Conservation (phyloP, 1,140 invertebrate genomes). For the Drosophila kanapiae region DNA sequence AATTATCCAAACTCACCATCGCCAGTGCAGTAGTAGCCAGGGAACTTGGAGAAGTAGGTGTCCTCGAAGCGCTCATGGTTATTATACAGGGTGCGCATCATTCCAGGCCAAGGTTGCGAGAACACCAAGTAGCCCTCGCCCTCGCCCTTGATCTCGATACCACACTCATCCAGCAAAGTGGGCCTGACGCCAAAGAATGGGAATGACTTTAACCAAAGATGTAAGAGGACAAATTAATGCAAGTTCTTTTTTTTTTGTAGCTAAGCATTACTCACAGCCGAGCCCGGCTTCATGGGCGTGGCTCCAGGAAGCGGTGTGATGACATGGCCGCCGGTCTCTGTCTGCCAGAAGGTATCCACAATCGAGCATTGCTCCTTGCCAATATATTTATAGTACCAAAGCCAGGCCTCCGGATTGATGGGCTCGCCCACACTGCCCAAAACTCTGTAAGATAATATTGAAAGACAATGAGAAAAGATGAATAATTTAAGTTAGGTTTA, state of each 20-base stretch:
- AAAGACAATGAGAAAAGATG: background rate
- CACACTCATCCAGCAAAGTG: constrained; percentile 94
- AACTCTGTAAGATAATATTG: constrained; percentile 87
- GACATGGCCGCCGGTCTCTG: constrained; percentile 98
- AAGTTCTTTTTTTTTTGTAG: background rate
- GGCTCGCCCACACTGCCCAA: constrained; percentile 98
- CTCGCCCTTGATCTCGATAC: constrained; percentile 93
- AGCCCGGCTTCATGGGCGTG: constrained; percentile 98
- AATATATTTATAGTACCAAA: constrained; percentile 97
- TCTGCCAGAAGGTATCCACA: constrained; percentile 99
- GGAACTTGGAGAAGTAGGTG: constrained; percentile 98
- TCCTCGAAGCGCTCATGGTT: constrained; percentile 97
- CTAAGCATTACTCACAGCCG: constrained; percentile 91
- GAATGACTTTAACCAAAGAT: constrained; percentile 90
- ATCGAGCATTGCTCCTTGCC: constrained; percentile 94
- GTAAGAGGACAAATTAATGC: background rate
- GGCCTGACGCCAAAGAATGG: constrained; percentile 99
- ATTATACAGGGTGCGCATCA: constrained; percentile 97
- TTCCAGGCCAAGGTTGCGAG: constrained; percentile 97
- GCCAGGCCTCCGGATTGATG: constrained; percentile 99
- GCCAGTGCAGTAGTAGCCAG: constrained; percentile 98
- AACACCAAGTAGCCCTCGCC: constrained; percentile 98
- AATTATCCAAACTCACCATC: constrained; percentile 90
- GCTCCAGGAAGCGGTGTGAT: constrained; percentile 97
- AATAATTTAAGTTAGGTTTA: background rate